These are phyloP conservation scores for Lomographa bimaculata DNA, from an alignment of 2,888 invertebrate genomes.

Conservation along the genomic window DNA sequence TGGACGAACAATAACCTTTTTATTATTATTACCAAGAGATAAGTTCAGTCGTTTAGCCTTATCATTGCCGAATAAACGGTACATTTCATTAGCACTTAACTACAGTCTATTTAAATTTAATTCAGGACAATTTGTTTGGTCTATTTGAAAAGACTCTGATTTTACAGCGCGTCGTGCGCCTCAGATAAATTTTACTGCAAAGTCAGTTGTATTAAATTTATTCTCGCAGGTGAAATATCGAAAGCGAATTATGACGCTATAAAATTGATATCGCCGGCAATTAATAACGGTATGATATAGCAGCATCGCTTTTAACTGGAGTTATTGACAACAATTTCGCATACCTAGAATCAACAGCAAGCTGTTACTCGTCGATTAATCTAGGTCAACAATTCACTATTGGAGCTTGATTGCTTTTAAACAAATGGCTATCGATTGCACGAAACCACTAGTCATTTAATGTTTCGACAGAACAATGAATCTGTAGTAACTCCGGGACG, in stretches of 20 bases:
- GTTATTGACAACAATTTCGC: background rate
- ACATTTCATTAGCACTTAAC: conserved; percentile 32
- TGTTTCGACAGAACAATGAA: conserved; percentile 19
- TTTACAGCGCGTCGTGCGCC: conserved; percentile 7
- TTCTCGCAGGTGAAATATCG: conserved; percentile 1
- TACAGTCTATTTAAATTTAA: conserved; percentile 20
- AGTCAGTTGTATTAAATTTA: conserved; percentile 3
- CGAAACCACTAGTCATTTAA: conserved; percentile 18
- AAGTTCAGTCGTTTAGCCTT: conserved; percentile 45
- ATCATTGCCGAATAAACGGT: conserved; percentile 43
- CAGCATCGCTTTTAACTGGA: background rate
- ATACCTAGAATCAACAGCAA: background rate
- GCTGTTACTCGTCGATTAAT: conserved; percentile 4
- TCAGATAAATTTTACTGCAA: conserved; percentile 5
- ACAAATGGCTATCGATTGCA: conserved; percentile 21
- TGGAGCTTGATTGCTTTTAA: conserved; percentile 17
- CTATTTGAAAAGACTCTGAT: conserved; percentile 9
- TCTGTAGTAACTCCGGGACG: too few relatives aligned
- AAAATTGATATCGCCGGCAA: background rate
- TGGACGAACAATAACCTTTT: conserved; percentile 50
- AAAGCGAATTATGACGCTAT: background rate
- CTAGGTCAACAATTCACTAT: conserved; percentile 4
- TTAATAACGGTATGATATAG: background rate
- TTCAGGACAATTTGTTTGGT: conserved; percentile 15
- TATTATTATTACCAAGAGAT: conserved; percentile 58